Base-by-base conservation (phyloP, 2,113 vertebrate genomes). In the Beaufortia kweichowensis region DNA sequence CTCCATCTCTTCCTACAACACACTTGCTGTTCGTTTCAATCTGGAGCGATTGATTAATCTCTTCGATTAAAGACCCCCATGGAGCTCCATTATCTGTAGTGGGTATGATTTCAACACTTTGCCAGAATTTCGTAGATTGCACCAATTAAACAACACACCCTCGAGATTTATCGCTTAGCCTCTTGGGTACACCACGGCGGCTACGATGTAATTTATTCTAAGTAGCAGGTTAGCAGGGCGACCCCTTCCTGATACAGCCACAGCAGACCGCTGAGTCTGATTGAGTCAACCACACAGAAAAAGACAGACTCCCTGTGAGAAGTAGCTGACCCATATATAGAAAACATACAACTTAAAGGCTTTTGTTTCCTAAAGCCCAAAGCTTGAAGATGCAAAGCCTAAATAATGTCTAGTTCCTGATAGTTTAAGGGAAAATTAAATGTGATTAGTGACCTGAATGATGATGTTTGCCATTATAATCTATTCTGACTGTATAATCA, bases 11-110 rank as follows among this genome's bases (percentile, higher is more conserved):
- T 55, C 39, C 59, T 76, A 69, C 72, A 46, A 56, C 71, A 65
- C 46, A 17, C 43, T 71, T 1, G 24, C 24, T 61, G 50, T 50
- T 24, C 8, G 57, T 33, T 60, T 81, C 63, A 21, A 15, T 78
- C 59, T 71, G 63, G 68, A 69, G 56, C 56, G 50, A 80, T 77
- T 74, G 74, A 83, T 83, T 80, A 77, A 80, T 74, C 62, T 43
- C 61, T 67, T 77, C 71, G 72, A 80, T 76, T 77, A 79, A 77
- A 83, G 67, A 61, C 55, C 56, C 62, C 21, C 61, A 8, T 0
- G n/a, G 57, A 39, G 62, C 65, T 56, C 76, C 56, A 77, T 77
- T 73, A 67, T 53, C 61, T 68, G 55, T 73, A 68, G 56, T 19
- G 39, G 39, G 21, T 69, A 24, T 48, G 41, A 76, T 63, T 68